Evolutionary conservation across 2,888 invertebrate species (phyloP).

Genomic region (Drosophila infuscata): DNA sequence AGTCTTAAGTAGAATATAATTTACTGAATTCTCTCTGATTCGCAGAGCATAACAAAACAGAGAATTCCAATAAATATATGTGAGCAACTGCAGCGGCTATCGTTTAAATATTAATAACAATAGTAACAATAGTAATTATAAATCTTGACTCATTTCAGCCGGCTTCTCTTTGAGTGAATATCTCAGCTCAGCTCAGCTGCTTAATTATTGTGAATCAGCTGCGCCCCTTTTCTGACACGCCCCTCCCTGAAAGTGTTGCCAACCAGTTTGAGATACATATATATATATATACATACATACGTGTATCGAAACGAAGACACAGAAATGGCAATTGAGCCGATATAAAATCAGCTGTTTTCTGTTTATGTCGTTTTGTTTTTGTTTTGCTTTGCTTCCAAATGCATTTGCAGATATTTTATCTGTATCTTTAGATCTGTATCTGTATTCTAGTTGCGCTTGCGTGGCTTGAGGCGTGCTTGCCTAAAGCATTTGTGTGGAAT

Average conservation of each 20-base stretch:
- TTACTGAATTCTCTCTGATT: background rate
- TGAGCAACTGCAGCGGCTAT: conserved; percentile 30
- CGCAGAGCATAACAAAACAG: conserved; percentile 1
- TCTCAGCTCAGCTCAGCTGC: conserved; percentile 33
- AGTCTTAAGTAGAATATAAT: background rate
- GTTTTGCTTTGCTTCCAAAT: conserved; percentile 47
- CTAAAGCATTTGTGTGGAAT: conserved; percentile 56
- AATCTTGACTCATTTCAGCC: conserved; percentile 41
- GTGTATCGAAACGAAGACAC: conserved; percentile 21
- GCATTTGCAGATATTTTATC: conserved; percentile 31
- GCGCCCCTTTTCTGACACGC: conserved; percentile 1
- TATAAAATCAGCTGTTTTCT: conserved; percentile 70
- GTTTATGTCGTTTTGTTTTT: conserved; percentile 49
- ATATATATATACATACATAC: background rate
- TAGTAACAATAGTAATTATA: background rate
- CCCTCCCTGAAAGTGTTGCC: conserved; percentile 7
- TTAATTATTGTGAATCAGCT: conserved; percentile 40
- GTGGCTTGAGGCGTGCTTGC: conserved; percentile 29
- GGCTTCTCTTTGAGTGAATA: conserved; percentile 33
- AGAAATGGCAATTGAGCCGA: conserved; percentile 38
- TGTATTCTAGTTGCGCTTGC: conserved; percentile 59
- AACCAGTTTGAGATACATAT: conserved; percentile 55
- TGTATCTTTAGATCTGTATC: conserved; percentile 7
- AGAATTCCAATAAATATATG: conserved; percentile 22
- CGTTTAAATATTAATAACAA: background rate